Evolutionary conservation across 1,140 invertebrate genomes (phyloP), one percentile per base, ranked within the genome.

Genomic region (Dendrolimus punctatus): DNA sequence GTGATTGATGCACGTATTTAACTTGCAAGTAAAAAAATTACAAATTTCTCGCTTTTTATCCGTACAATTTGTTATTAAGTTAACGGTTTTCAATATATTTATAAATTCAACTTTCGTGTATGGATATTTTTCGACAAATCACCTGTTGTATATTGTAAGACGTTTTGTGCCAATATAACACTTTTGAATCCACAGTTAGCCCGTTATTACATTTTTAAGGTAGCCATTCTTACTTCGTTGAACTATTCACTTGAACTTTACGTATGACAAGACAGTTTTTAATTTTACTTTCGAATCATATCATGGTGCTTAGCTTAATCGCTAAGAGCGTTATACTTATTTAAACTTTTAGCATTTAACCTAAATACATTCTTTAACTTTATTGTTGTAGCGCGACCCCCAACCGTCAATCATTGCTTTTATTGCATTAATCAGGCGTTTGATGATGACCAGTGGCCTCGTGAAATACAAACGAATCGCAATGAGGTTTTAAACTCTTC

Each of bases 41-140:
- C 62, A 55, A 67, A 73, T 78, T 73, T 75, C 66, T 60, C 67
- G 64, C 66, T 55, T 68, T 65, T 73, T 73, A 70, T 54, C 51
- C 56, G 46, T 62, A 64, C 47, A 64, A 37, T 49, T 42, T 50
- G 62, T 64, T 39, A 71, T 77, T 77, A 77, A 60, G 60, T 45
- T 77, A 77, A 74, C 74, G 71, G 74, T 65, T 45, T 43, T 8
- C 60, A 62, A 66, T 63, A 68, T 63, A 61, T 60, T 49, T 51
- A 62, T 50, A 62, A 69, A 62, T 62, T 48, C 44, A 42, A 58
- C 59, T 55, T 63, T 62, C 58, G 8, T 52, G 50, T n/a, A 9
- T n/a, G 7, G 4, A 44, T 36, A 9, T 40, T 49, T 8, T 7
- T 39, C 23, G 46, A 48, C 46, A 48, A 48, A 48, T 48, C 9